A percentile compares a stretch with the other conserved stretches of the same genome.
phyloP scores from a whole-genome alignment of 1,140 invertebrate species.

The Polyergus mexicanus region DNA sequence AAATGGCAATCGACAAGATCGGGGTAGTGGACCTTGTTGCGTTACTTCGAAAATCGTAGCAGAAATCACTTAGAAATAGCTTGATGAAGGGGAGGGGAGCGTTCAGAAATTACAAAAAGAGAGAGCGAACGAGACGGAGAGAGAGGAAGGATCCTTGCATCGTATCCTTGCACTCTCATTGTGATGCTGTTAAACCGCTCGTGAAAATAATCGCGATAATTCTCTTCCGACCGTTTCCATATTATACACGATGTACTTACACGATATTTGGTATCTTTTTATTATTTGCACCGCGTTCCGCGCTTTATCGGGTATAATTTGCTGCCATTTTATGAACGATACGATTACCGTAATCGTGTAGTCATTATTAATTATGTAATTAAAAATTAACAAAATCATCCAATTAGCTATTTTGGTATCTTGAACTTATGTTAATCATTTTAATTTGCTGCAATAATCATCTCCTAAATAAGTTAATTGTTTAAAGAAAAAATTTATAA shows the following conservation, averaged over 20 bases:
- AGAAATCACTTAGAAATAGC: constrained; percentile 41
- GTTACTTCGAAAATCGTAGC: constrained; percentile 56
- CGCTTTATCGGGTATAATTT: neutral
- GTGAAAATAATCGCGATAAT: constrained; percentile 19
- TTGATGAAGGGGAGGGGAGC: neutral
- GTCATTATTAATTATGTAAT: neutral
- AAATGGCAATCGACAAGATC: constrained; percentile 15
- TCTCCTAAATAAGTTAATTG: constrained; percentile 8
- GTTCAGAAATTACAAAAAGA: constrained; percentile 48
- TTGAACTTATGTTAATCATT: neutral
- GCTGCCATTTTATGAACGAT: constrained; percentile 8
- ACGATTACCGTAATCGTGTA: neutral
- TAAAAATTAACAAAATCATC: neutral
- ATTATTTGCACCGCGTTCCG: neutral
- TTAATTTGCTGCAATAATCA: constrained; percentile 6
- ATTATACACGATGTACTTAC: constrained; percentile 26
- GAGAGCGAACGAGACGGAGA: neutral
- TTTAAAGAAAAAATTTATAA: neutral
- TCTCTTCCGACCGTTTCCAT: constrained; percentile 5
- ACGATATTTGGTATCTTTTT: neutral
- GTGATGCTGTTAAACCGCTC: constrained; percentile 16
- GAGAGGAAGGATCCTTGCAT: constrained; percentile 5
- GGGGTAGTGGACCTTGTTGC: neutral
- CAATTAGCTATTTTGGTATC: neutral
- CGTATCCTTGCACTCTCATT: neutral